Conservation (phyloP, 2,113 vertebrate species). For the Thryonomys swinderianus region DNA sequence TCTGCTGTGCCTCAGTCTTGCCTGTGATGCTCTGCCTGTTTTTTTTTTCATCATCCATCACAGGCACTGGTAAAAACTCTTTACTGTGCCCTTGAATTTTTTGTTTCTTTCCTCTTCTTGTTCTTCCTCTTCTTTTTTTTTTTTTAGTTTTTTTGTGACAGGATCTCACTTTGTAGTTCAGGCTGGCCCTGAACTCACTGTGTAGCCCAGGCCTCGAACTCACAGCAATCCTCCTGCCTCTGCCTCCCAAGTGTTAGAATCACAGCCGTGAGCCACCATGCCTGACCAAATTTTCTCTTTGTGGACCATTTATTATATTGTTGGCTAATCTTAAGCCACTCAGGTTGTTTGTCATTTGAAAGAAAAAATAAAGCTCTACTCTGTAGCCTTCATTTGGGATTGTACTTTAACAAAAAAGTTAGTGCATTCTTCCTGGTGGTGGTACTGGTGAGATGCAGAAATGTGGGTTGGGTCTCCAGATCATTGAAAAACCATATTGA, state of each 20-base stretch:
- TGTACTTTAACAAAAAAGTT: slow-evolving; percentile 37
- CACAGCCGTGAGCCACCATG: no score
- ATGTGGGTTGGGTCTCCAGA: not conserved
- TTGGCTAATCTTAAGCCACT: slow-evolving; percentile 45
- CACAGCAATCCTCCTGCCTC: no score
- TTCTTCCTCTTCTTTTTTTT: no score
- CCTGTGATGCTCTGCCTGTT: slow-evolving; percentile 25
- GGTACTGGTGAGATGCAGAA: slow-evolving; percentile 11
- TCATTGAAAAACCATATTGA: slow-evolving; percentile 40
- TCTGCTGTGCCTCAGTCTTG: slow-evolving; percentile 36
- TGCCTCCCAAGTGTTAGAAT: no score
- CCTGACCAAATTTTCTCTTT: not conserved
- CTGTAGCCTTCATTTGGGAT: slow-evolving; percentile 31
- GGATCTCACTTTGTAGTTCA: no score
- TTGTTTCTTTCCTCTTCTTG: no score
- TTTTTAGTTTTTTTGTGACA: no score
- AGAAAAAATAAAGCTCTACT: not conserved
- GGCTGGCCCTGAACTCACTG: no score
- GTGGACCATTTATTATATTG: not conserved
- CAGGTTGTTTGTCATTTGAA: not conserved
- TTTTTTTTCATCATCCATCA: slow-evolving; percentile 51
- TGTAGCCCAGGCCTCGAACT: no score
- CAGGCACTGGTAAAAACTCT: slow-evolving; percentile 34
- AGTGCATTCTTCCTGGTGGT: not conserved
- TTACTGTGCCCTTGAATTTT: slow-evolving; percentile 26